Evolutionary conservation across 2,888 invertebrate genomes (phyloP).

Genomic region (Volucella inanis): DNA sequence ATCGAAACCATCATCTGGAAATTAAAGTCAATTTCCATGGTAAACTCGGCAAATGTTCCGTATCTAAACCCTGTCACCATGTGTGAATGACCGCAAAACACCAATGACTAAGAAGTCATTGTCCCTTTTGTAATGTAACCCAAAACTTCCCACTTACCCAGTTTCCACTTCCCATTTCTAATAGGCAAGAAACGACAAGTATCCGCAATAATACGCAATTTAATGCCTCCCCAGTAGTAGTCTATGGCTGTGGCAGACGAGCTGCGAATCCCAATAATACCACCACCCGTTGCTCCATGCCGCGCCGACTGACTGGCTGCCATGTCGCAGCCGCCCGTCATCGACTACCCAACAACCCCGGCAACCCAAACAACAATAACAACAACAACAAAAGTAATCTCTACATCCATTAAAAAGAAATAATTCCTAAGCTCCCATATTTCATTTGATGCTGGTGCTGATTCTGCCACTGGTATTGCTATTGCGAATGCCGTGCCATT

Average conservation of each 20-base stretch:
- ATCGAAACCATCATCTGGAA: constrained; percentile 11
- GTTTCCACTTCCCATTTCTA: constrained; percentile 11
- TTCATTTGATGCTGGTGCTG: constrained; percentile 52
- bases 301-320: constrained; percentile 13
- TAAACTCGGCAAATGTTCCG: constrained; percentile 5
- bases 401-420: constrained; percentile 75
- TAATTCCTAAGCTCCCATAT: constrained; percentile 75
- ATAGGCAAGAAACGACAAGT: constrained; percentile 28
- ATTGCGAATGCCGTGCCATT: not conserved
- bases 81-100: constrained; percentile 61
- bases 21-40: constrained; percentile 44
- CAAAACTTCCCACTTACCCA: constrained; percentile 53
- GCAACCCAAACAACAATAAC: constrained; percentile 20
- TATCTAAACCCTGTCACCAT: constrained; percentile 29
- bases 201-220: constrained; percentile 67
- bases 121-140: constrained; percentile 64
- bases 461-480: constrained; percentile 12
- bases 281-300: not conserved
- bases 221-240: not conserved
- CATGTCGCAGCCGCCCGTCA: constrained; percentile 23
- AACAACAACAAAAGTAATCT: constrained; percentile 67
- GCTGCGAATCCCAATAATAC: constrained; percentile 4
- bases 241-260: constrained; percentile 31
- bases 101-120: constrained; percentile 67
- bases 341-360: not conserved